phyloP scores from a whole-genome alignment of 2,113 vertebrate genomes.

The Tetrao urogallus region DNA sequence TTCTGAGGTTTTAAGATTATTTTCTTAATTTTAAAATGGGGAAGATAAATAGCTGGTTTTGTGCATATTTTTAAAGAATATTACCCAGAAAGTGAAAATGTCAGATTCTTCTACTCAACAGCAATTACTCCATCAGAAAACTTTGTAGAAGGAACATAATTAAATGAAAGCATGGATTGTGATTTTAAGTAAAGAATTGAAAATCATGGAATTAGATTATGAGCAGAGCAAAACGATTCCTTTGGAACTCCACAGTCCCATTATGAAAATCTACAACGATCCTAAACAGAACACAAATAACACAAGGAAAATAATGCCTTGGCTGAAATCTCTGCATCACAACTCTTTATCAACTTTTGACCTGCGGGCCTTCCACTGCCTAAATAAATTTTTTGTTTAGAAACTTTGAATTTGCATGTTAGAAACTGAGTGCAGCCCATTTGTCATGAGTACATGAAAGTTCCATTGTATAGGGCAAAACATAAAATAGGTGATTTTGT shows the following conservation, averaged over 20 bases:
- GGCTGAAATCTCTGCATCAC: neutral
- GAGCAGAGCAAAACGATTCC: neutral
- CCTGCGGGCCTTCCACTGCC: neutral
- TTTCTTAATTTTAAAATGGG: neutral
- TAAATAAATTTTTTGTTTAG: constrained; percentile 32
- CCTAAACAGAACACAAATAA: neutral
- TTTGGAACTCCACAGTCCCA: neutral
- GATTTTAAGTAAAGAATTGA: neutral
- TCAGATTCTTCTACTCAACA: neutral
- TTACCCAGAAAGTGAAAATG: neutral
- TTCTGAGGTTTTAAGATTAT: neutral
- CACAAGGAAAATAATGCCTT: neutral
- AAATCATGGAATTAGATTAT: neutral
- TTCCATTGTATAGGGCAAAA: constrained; percentile 1
- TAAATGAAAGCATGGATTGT: neutral
- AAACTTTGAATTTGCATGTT: constrained; percentile 45
- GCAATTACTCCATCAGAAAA: neutral
- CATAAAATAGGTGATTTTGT: constrained; percentile 52
- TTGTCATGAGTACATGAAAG: neutral
- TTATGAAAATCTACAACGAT: neutral
- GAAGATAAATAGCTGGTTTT: neutral
- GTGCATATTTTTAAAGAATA: neutral
- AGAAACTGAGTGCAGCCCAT: neutral
- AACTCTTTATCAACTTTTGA: neutral
- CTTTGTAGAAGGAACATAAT: neutral